Evolutionary conservation across 2,797 vertebrate species (phyloP), one percentile per base, ranked within the genome.

Genomic region (Gallirallus australis): DNA sequence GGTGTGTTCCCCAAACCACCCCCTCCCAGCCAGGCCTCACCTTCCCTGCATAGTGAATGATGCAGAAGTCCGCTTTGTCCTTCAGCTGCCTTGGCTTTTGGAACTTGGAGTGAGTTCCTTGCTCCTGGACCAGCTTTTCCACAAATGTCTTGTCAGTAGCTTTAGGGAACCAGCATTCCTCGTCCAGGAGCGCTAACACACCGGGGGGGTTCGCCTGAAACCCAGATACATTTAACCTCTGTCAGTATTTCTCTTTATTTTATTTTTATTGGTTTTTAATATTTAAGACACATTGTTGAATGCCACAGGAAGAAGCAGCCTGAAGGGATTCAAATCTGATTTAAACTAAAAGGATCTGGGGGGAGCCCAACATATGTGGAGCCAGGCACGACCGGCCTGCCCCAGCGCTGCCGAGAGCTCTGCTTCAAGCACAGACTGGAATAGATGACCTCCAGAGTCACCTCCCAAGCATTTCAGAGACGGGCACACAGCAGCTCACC

Each of bases 111-210:
- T 99, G 99, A 3, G 98, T 99, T 54, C 99, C 99, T 97, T 99
- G 99, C 92, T 99, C 99, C 96, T 99, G 99, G 64, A 99, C 98
- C 76, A 99, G 97, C 91, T 99, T 99, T 95, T 99, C 99, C 96
- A 99, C 99, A 94, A 99, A 99, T 33, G 99, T 99, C 98, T 99
- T 99, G 97, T 99, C 99, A 17, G 99, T 99, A 92, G 99, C 99
- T 97, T 99, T 99, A 20, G 99, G 99, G 84, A 99, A 99, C 99
- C 99, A 99, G 97, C 99, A 99, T 94, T 99, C 99, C 95, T 99
- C 99, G 90, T 99, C 99, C 98, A 99, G 96, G 84, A 99, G 97
- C 31, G 99, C 99, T 50, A 99, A 96, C 82, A 99, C 99, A 33
- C 99, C 99, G 7, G 99, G 99, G 50, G 99, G 99, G 79, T 98